These are phyloP conservation scores for Matsumurasca onukii DNA, from an alignment of 1,140 invertebrate genomes.

Conservation along the genomic window DNA sequence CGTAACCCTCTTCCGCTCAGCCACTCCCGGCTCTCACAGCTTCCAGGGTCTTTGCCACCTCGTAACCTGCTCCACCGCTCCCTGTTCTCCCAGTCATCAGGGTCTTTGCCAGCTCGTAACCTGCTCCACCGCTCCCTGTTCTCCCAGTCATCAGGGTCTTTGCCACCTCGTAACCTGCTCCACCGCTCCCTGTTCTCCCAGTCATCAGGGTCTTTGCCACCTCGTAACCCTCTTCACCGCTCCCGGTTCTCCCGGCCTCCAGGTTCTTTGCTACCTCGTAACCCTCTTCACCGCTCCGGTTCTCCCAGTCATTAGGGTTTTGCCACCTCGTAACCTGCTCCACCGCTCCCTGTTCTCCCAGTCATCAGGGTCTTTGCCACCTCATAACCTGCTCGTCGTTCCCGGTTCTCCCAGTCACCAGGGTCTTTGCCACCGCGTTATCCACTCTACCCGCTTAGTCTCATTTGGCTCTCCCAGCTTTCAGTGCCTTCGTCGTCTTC, in stretches of 20 bases:
- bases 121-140: too few species aligned
- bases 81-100: not conserved
- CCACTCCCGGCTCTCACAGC: not conserved
- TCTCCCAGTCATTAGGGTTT: not conserved
- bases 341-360: not conserved
- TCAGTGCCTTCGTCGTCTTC: not conserved
- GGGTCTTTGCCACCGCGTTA: too few species aligned
- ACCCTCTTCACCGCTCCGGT: not conserved
- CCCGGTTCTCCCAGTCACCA: too few species aligned
- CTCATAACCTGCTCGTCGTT: not conserved
- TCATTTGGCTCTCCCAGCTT: not conserved
- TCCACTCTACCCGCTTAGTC: too few species aligned
- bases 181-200: too few species aligned
- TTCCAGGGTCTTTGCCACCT: not conserved
- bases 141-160: too few species aligned
- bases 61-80: not conserved
- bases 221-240: not conserved
- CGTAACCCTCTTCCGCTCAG: not conserved
- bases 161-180: too few species aligned
- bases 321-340: not conserved
- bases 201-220: not conserved
- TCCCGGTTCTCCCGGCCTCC: not conserved
- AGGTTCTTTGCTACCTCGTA: not conserved
- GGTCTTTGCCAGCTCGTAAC: not conserved
- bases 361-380: not conserved